A percentile compares a stretch with the other conserved stretches of the same genome.
phyloP scores from a whole-genome alignment of 2,888 invertebrate species.

The Merodon equestris region DNA sequence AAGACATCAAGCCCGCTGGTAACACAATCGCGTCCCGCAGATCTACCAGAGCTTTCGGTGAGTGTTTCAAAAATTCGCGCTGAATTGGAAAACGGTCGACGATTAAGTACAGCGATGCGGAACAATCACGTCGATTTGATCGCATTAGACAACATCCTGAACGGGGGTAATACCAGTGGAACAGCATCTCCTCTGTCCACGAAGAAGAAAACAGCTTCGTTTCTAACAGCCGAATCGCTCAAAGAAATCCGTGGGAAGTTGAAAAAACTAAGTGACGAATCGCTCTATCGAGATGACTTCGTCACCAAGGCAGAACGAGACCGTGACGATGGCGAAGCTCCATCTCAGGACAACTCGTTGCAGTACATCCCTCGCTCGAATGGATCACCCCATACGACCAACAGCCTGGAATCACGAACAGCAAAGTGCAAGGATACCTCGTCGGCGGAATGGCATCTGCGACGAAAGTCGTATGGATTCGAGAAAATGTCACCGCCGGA shows the following conservation, averaged over 20 bases:
- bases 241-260: constrained; percentile 82
- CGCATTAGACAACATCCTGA: constrained; percentile 80
- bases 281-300: constrained; percentile 79
- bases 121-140: constrained; percentile 81
- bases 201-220: constrained; percentile 73
- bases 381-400: constrained; percentile 71
- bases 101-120: constrained; percentile 80
- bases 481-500: constrained; percentile 80
- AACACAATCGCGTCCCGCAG: constrained; percentile 73
- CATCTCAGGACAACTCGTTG: constrained; percentile 18
- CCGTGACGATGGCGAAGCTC: constrained; percentile 48
- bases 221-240: constrained; percentile 82
- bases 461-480: constrained; percentile 89
- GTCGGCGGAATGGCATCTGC: constrained; percentile 84
- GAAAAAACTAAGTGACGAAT: constrained; percentile 80
- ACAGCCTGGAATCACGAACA: constrained; percentile 76
- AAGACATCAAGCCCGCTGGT: constrained; percentile 45
- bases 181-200: constrained; percentile 68
- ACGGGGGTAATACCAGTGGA: constrained; percentile 67
- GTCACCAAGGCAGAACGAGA: constrained; percentile 67
- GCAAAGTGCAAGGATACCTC: constrained; percentile 75
- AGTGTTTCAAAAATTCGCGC: constrained; percentile 81
- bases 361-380: constrained; percentile 58
- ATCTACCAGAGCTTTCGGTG: constrained; percentile 80
- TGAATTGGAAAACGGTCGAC: constrained; percentile 81